Evolutionary conservation across 2,888 invertebrate genomes (phyloP).

Genomic region (Halictus quadricinctus): DNA sequence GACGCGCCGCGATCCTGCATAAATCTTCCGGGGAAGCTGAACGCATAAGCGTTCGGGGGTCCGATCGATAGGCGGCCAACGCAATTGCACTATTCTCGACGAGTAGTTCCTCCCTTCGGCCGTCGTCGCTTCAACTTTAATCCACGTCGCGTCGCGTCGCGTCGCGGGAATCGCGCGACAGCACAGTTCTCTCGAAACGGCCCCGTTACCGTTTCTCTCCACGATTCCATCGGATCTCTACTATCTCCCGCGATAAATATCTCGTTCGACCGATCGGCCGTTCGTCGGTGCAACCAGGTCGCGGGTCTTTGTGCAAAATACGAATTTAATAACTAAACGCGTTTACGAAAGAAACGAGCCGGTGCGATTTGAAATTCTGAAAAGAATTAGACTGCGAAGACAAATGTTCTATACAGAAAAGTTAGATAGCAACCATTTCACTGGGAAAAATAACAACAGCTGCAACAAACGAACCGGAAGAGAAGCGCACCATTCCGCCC

Average conservation of each 20-base stretch:
- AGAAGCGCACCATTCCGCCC: not conserved
- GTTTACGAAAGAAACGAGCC: not conserved
- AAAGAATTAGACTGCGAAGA: not conserved
- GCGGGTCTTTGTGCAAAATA: not conserved
- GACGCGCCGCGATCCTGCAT: not conserved
- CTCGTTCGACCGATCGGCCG: not conserved
- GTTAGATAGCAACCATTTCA: not conserved
- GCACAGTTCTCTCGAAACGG: not conserved
- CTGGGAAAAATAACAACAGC: not conserved
- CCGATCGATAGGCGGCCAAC: conserved; percentile 11
- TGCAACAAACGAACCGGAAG: not conserved
- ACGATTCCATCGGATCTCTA: not conserved
- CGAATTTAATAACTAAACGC: not conserved
- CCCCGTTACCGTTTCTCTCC: not conserved
- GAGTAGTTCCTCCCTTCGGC: not conserved
- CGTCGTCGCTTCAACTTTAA: not conserved
- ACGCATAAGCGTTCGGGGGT: not conserved
- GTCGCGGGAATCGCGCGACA: not conserved
- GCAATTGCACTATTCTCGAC: conserved; percentile 2
- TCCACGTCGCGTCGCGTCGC: not conserved
- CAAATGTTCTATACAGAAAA: not conserved
- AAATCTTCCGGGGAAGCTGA: not conserved
- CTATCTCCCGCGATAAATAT: not conserved
- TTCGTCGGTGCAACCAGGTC: not conserved
- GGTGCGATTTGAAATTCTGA: not conserved